Conservation (phyloP, 2,113 vertebrate genomes). For the Burhinus bistriatus region DNA sequence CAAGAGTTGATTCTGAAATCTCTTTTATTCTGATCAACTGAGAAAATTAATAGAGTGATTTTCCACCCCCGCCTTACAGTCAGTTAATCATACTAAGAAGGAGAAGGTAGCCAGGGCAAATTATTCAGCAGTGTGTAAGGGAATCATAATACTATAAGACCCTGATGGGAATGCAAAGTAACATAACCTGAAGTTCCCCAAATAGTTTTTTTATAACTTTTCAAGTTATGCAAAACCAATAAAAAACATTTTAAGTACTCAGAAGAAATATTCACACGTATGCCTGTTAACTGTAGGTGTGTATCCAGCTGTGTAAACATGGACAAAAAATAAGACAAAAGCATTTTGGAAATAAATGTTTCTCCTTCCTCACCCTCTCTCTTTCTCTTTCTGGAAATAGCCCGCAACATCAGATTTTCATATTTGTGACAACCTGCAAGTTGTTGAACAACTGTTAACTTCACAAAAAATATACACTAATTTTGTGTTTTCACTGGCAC, state of each 20-base stretch:
- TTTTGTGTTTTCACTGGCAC: background rate
- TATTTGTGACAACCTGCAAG: background rate
- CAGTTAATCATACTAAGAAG: background rate
- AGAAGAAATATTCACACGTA: background rate
- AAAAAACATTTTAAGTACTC: background rate
- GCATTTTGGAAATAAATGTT: background rate
- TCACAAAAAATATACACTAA: background rate
- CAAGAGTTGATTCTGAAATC: background rate
- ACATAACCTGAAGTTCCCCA: background rate
- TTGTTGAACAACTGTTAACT: background rate
- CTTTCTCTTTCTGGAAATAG: background rate
- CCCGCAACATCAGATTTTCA: background rate
- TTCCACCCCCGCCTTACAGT: background rate
- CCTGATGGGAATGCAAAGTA: background rate
- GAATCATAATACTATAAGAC: background rate
- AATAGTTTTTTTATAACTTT: background rate
- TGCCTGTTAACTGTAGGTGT: background rate
- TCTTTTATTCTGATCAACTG: background rate
- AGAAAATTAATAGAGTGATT: background rate
- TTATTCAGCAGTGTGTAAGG: background rate
- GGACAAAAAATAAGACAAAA: background rate
- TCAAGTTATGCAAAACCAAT: background rate
- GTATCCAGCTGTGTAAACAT: background rate
- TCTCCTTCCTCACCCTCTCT: background rate
- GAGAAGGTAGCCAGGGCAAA: background rate